Percentiles rank a stretch among this genome's conserved stretches.
phyloP scores from a whole-genome alignment of 2,797 vertebrate genomes.

The Halcyon smyrnensis region DNA sequence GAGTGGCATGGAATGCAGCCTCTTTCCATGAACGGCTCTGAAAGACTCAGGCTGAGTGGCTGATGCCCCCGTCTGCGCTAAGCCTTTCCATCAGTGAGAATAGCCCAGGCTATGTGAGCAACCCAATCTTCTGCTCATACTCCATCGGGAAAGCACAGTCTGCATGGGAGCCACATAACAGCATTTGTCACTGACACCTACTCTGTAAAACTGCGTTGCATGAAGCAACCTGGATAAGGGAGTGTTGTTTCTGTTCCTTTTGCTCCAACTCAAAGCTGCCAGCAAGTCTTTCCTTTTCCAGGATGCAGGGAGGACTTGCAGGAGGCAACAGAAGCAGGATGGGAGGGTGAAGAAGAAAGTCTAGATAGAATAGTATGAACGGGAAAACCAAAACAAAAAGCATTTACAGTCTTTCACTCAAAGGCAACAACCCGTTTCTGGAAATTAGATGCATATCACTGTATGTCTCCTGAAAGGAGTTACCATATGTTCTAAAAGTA shows the following conservation, averaged over 20 bases:
- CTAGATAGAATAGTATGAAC: neutral
- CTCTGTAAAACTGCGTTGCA: neutral
- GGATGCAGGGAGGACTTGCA: neutral
- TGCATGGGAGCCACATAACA: neutral
- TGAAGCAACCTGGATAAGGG: neutral
- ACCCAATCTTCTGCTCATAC: neutral
- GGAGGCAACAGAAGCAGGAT: neutral
- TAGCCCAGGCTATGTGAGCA: neutral
- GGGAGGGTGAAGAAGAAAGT: neutral
- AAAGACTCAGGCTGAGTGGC: neutral
- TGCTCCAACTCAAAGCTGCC: neutral
- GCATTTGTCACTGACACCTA: neutral
- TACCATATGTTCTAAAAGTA: constrained; percentile 70
- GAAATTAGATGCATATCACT: constrained; percentile 52
- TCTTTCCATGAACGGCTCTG: neutral
- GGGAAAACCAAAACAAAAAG: constrained; percentile 3
- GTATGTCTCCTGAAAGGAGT: constrained; percentile 45
- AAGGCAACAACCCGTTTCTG: constrained; percentile 21
- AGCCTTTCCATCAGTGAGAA: neutral
- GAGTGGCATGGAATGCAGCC: neutral
- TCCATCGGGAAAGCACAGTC: neutral
- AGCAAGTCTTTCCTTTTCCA: neutral
- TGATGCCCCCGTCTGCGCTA: neutral
- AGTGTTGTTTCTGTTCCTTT: neutral
- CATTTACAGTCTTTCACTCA: constrained; percentile 1